Conservation (phyloP, 2,888 invertebrate genomes). For the Matsumyia berberina region DNA sequence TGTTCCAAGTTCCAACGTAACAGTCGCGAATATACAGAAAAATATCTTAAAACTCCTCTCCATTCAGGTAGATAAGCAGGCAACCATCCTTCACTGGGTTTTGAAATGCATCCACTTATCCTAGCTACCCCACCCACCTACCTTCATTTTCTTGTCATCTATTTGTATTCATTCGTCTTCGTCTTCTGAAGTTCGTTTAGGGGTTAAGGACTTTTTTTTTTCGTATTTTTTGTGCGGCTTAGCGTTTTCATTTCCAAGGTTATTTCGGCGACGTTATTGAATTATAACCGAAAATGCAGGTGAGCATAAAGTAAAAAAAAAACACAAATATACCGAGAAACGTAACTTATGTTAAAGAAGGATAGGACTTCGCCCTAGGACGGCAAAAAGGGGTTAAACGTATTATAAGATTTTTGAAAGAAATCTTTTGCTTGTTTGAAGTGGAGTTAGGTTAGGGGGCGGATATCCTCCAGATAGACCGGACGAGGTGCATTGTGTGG, state of each 20-base stretch:
- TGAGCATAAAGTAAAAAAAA: not conserved
- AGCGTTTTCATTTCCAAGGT: not conserved
- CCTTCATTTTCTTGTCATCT: constrained; percentile 32
- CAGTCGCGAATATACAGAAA: not conserved
- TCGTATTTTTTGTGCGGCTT: constrained; percentile 31
- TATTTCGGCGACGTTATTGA: constrained; percentile 1
- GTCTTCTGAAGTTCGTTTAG: constrained; percentile 50
- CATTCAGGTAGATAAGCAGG: constrained; percentile 30
- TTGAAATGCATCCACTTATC: constrained; percentile 50
- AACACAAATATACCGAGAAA: no score
- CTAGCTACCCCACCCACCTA: constrained; percentile 1
- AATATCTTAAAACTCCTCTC: constrained; percentile 17
- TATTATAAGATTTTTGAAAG: no score
- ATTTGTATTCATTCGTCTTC: constrained; percentile 54
- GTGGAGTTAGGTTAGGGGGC: no score
- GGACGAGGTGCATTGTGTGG: no score
- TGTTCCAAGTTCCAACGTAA: constrained; percentile 16
- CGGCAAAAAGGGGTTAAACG: no score
- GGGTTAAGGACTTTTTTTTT: constrained; percentile 17
- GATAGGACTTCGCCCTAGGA: no score
- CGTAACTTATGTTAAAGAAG: no score
- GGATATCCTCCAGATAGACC: no score
- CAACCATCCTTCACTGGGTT: constrained; percentile 33
- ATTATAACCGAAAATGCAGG: not conserved
- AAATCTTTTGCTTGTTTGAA: no score